Base-by-base conservation (phyloP, 1,140 invertebrate genomes). In the Bilobella aurantiaca region DNA sequence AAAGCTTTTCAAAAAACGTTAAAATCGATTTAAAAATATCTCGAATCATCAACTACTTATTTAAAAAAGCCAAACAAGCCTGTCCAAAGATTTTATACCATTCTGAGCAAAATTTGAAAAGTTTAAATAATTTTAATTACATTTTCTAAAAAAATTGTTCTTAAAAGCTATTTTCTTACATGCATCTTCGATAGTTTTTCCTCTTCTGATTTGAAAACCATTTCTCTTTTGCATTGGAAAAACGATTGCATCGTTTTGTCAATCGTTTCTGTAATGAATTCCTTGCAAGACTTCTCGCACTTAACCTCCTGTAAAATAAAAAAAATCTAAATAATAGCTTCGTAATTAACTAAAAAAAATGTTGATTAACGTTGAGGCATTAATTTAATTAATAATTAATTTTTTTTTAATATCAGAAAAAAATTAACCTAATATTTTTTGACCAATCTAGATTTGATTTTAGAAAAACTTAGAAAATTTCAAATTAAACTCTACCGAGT, bases 171-270 rank as follows among this genome's bases (percentile, higher is more conserved):
- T 8, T 30, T 3, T 3, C 59, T 62, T 62, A 62, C 59, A 18
- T 21, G 12, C 34, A 62, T 42, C 27, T 42, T 62, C 3, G 8
- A 14, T 25, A 62, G 8, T 27, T 28, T 37, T 5, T 62, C 59
- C 14, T 34, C 59, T 3, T 42, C 37, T 5, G 14, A n/a, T 25
- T 37, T 46, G 59, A 42, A 62, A 46, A 14, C 46, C 59, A 62
- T 23, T 18, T 31, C 29, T 23, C 46, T 62, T 34, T 62, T 62
- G 34, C 59, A 62, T 5, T 37, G 32, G 32, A 62, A 62, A 27
- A 42, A 62, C 14, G 59, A 37, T 27, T 62, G 25, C 59, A 62
- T 18, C 12, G 25, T 27, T 46, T 62, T 62, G 3, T 42, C 29
- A 21, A 28, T 30, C 14, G 25, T 23, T 5, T 5, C 59, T 25